phyloP scores from a whole-genome alignment of 2,888 invertebrate genomes.

The Dasypogon diadema region DNA sequence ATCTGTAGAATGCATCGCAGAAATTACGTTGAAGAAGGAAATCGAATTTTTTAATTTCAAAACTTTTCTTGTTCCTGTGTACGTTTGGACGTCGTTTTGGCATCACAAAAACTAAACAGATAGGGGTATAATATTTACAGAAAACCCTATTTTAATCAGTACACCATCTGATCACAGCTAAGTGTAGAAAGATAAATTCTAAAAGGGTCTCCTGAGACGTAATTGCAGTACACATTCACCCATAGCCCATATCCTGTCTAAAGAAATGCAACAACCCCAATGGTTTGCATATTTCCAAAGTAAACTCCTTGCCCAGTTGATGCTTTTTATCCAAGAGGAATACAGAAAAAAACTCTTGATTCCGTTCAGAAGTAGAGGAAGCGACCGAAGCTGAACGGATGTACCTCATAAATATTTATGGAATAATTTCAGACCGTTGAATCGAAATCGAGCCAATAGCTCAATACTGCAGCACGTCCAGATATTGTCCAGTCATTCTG shows the following conservation, averaged over 20 bases:
- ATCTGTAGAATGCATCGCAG: too few species aligned
- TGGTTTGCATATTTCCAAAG: conserved; percentile 7
- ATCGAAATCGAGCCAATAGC: conserved; percentile 50
- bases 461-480: conserved; percentile 39
- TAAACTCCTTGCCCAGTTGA: neutral
- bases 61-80: neutral
- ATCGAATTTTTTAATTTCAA: conserved; percentile 13
- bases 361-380: neutral
- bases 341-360: conserved; percentile 30
- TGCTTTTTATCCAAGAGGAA: conserved; percentile 14
- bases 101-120: too few species aligned
- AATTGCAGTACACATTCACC: conserved; percentile 22
- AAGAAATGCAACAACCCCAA: conserved; percentile 25
- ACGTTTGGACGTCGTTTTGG: too few species aligned
- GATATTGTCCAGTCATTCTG: neutral
- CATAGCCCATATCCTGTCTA: neutral
- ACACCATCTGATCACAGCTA: too few species aligned
- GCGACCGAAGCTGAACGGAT: conserved; percentile 32
- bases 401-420: conserved; percentile 52
- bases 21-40: too few species aligned
- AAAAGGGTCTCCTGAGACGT: too few species aligned
- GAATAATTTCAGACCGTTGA: conserved; percentile 51
- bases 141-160: too few species aligned
- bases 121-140: too few species aligned
- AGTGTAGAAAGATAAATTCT: too few species aligned